A percentile compares a stretch with the other conserved stretches of the same genome.
Evolutionary conservation across 2,888 invertebrate species (phyloP).

Genomic region (Brassicogethes aeneus): DNA sequence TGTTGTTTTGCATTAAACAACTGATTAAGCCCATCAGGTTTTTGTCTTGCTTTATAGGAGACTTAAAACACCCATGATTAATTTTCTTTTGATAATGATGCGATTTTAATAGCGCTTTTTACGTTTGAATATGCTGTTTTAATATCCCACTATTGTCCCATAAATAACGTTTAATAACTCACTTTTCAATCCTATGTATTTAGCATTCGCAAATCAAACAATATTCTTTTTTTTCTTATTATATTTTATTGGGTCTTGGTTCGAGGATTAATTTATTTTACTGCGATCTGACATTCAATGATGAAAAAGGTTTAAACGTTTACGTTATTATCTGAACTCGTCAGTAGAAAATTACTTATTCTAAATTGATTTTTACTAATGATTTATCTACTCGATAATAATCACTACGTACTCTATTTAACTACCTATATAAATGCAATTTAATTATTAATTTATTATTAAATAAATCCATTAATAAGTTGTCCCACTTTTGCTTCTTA

Average conservation of each 20-base stretch:
- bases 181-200: constrained; percentile 11
- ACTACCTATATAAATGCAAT: too few species aligned
- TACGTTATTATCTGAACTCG: too few species aligned
- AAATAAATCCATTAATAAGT: too few species aligned
- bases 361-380: too few species aligned
- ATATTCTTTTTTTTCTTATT: constrained; percentile 7
- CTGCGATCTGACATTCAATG: too few species aligned
- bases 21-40: constrained; percentile 34
- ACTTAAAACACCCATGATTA: constrained; percentile 34
- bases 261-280: constrained; percentile 1
- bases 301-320: too few species aligned
- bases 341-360: too few species aligned
- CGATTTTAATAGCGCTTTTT: constrained; percentile 37
- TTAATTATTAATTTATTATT: too few species aligned
- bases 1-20: constrained; percentile 39
- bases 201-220: constrained; percentile 5
- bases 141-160: constrained; percentile 29
- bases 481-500: too few species aligned
- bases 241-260: constrained; percentile 4
- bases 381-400: too few species aligned
- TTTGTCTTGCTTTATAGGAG: constrained; percentile 30
- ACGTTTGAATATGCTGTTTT: constrained; percentile 37
- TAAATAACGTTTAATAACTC: constrained; percentile 29
- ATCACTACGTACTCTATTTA: too few species aligned
- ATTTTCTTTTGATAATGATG: constrained; percentile 33